Evolutionary conservation across 2,113 vertebrate species (phyloP).

Genomic region (Lethenteron reissneri): DNA sequence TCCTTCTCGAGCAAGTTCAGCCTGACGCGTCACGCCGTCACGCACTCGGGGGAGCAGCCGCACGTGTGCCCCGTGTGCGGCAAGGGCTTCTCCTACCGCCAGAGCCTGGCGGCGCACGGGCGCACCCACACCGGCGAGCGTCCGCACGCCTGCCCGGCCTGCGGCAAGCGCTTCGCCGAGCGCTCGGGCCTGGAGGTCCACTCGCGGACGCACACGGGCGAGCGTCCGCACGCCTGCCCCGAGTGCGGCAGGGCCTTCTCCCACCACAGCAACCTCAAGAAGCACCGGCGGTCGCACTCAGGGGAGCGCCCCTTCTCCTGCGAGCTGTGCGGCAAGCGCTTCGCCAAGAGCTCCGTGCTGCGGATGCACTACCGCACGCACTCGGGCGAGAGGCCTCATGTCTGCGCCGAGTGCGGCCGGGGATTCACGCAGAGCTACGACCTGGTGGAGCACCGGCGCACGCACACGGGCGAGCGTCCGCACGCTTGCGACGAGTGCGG

Average conservation of each 20-base stretch:
- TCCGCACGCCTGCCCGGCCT: neutral
- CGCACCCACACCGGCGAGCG: constrained; percentile 1
- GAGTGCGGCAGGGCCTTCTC: constrained; percentile 17
- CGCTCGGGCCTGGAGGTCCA: too few species aligned
- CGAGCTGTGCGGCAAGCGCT: constrained; percentile 7
- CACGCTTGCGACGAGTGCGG: constrained; percentile 16
- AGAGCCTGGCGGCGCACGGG: constrained; percentile 3
- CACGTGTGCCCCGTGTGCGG: constrained; percentile 12
- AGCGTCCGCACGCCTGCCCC: constrained; percentile 16
- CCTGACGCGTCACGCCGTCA: constrained; percentile 14
- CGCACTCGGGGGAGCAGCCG: constrained; percentile 19
- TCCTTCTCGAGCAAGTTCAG: constrained; percentile 16
- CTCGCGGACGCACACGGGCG: constrained; percentile 16
- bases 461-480: constrained; percentile 17
- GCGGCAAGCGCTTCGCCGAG: neutral
- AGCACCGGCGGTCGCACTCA: constrained; percentile 15
- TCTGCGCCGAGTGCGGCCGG: constrained; percentile 2
- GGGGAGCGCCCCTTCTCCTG: constrained; percentile 19
- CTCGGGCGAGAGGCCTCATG: constrained; percentile 2
- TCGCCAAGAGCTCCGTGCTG: neutral
- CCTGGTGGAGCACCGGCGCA: constrained; percentile 14
- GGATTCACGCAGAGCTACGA: constrained; percentile 13
- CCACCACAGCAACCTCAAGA: constrained; percentile 15
- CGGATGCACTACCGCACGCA: constrained; percentile 5
- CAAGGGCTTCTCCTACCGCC: constrained; percentile 4